A percentile compares a stretch with the other conserved stretches of the same genome.
Conservation (phyloP, 2,113 vertebrate species). For the Mirza zaza region DNA sequence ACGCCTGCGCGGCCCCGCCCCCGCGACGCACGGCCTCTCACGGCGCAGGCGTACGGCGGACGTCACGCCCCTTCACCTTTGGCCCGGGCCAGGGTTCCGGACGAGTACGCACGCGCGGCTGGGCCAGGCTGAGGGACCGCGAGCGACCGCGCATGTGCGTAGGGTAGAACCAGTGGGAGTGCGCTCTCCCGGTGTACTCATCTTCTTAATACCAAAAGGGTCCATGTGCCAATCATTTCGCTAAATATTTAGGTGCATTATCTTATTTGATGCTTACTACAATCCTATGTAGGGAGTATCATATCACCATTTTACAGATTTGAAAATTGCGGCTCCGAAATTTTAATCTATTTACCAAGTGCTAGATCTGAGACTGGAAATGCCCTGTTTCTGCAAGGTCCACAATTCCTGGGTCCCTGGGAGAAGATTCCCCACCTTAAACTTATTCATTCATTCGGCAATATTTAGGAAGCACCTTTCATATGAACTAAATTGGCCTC, state of each 20-base stretch:
- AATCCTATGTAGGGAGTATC: not conserved
- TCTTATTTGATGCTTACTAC: not conserved
- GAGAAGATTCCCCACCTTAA: not conserved
- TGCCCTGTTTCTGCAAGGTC: not conserved
- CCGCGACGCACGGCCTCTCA: not conserved
- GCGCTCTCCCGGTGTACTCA: accelerated
- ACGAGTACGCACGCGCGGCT: not conserved
- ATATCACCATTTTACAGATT: not conserved
- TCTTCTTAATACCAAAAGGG: accelerated
- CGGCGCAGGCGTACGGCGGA: constrained; percentile 14
- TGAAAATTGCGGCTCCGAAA: not conserved
- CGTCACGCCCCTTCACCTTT: constrained; percentile 45
- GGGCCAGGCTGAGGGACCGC: accelerated
- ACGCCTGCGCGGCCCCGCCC: constrained; percentile 77
- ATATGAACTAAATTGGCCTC: not conserved
- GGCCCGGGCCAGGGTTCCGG: not conserved
- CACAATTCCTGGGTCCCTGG: not conserved
- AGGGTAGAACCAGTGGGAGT: not conserved
- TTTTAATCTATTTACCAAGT: not conserved
- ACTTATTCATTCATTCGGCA: not conserved
- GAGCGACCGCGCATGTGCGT: constrained; percentile 2
- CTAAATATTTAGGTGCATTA: too few relatives aligned
- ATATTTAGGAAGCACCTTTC: not conserved
- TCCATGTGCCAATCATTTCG: accelerated
- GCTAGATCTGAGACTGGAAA: not conserved